Conservation (phyloP, 2,113 vertebrate species). For the Lampris megalopsis region DNA sequence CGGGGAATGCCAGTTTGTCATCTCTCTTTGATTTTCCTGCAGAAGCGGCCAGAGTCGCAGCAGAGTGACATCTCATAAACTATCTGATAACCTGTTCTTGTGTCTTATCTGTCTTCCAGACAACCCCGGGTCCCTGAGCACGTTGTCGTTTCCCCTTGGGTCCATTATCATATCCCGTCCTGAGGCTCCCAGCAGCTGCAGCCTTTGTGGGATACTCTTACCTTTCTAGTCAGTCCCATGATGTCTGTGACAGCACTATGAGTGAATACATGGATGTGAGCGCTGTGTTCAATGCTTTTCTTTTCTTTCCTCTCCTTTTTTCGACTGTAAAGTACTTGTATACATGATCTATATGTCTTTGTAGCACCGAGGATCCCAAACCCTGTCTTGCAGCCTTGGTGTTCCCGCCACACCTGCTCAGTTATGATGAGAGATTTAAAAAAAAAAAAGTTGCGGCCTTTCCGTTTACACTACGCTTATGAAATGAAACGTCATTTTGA, state of each 20-base stretch:
- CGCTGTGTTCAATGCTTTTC: slow-evolving; percentile 20
- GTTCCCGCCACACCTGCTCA: no score
- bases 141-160: slow-evolving; percentile 73
- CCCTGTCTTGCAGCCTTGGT: no score
- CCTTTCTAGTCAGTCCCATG: slow-evolving; percentile 59
- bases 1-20: slow-evolving; percentile 33
- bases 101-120: slow-evolving; percentile 78
- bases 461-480: not conserved
- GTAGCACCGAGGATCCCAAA: no score
- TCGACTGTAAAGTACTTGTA: no score
- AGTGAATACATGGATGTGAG: slow-evolving; percentile 39
- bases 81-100: slow-evolving; percentile 76
- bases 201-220: slow-evolving; percentile 60
- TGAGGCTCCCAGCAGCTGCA: slow-evolving; percentile 60
- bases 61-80: slow-evolving; percentile 77
- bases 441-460: not conserved
- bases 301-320: slow-evolving; percentile 20
- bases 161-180: slow-evolving; percentile 76
- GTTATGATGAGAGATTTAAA: no score
- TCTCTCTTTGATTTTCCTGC: slow-evolving; percentile 25
- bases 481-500: not conserved
- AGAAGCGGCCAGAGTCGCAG: slow-evolving; percentile 72
- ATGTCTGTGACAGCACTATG: slow-evolving; percentile 66
- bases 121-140: slow-evolving; percentile 75
- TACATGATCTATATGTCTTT: no score